A percentile compares a stretch with the other conserved stretches of the same genome.
These are phyloP conservation scores for Siderastrea siderea DNA, from an alignment of 92 coral and sea anemone genomes.

Conservation along the genomic window DNA sequence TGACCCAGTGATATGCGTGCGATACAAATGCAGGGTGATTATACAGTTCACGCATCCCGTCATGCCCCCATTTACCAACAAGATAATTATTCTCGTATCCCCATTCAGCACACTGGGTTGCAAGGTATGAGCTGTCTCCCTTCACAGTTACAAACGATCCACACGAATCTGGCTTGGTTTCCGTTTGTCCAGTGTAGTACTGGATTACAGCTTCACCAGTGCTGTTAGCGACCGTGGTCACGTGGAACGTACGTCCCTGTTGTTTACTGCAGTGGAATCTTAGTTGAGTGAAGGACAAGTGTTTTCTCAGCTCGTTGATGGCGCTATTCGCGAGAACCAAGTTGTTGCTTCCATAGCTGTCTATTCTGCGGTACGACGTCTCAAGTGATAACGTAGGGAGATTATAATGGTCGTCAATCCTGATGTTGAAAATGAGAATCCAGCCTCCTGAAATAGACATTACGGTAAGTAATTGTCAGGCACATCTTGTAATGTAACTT, in stretches of 20 bases:
- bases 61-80: slow-evolving; percentile 21
- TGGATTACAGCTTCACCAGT: slow-evolving; percentile 24
- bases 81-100: neutral
- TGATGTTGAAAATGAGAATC: slow-evolving; percentile 41
- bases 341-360: slow-evolving; percentile 25
- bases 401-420: neutral
- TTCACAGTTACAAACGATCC: slow-evolving; percentile 21
- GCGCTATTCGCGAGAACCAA: slow-evolving; percentile 24
- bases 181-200: slow-evolving; percentile 18
- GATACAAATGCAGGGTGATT: slow-evolving; percentile 31
- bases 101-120: slow-evolving; percentile 29
- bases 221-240: slow-evolving; percentile 13
- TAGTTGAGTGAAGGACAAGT: slow-evolving; percentile 39
- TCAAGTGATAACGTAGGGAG: neutral
- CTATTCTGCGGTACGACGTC: slow-evolving; percentile 43
- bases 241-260: slow-evolving; percentile 27
- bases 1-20: slow-evolving; percentile 8
- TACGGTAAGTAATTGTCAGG: too few species aligned
- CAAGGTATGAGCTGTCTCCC: slow-evolving; percentile 48
- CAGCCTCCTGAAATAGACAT: slow-evolving; percentile 52
- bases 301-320: slow-evolving; percentile 33
- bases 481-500: too few species aligned
- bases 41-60: neutral
- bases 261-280: slow-evolving; percentile 64
- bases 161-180: slow-evolving; percentile 19